phyloP scores from a whole-genome alignment of 1,140 invertebrate species.

The Drosophila nebulosa region DNA sequence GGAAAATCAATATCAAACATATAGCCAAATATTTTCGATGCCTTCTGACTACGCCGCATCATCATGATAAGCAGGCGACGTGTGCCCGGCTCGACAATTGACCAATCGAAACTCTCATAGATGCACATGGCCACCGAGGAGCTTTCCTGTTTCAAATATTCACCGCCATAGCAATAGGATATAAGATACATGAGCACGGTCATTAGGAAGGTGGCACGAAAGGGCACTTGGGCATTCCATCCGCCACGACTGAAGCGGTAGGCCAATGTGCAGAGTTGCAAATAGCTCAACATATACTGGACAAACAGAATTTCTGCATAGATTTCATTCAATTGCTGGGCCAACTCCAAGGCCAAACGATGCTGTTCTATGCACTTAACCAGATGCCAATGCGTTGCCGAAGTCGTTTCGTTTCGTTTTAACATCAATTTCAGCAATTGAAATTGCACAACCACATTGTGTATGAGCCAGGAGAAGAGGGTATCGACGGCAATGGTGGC shows the following conservation, averaged over 20 bases:
- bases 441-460: conserved; percentile 49
- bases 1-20: conserved; percentile 51
- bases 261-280: conserved; percentile 48
- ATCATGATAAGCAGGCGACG: conserved; percentile 29
- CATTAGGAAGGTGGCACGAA: conserved; percentile 37
- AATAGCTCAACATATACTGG: conserved; percentile 48
- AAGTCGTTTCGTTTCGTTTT: neutral
- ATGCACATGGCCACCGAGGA: conserved; percentile 4
- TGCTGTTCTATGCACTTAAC: conserved; percentile 25
- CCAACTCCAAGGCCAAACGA: conserved; percentile 31
- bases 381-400: neutral
- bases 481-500: conserved; percentile 36
- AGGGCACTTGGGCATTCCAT: conserved; percentile 37
- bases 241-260: conserved; percentile 38
- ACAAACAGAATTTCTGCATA: conserved; percentile 49
- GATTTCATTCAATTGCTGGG: conserved; percentile 30
- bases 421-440: conserved; percentile 18
- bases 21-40: conserved; percentile 20
- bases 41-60: conserved; percentile 42
- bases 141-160: conserved; percentile 46
- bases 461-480: conserved; percentile 47
- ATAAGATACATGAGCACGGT: conserved; percentile 36
- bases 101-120: conserved; percentile 35
- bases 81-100: neutral
- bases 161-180: conserved; percentile 44